A percentile compares a stretch with the other conserved stretches of the same genome.
Conservation (phyloP, 2,888 invertebrate species). For the Apeira syringaria region DNA sequence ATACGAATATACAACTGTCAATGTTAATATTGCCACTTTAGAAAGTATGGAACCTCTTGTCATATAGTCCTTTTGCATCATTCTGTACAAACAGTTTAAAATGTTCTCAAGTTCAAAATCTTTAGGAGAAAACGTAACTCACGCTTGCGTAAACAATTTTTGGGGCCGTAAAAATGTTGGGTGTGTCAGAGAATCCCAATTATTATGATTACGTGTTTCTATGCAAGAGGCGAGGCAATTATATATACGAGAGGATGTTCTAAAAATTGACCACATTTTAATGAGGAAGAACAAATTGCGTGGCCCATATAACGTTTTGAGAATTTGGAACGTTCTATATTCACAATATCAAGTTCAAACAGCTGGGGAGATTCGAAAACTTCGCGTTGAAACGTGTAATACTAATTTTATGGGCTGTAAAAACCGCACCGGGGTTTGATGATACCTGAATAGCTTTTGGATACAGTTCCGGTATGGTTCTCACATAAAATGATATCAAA, state of each 20-base stretch:
- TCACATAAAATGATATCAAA: too few species aligned
- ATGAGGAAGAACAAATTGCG: constrained; percentile 78
- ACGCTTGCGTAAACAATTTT: too few species aligned
- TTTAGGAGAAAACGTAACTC: too few species aligned
- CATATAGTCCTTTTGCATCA: too few species aligned
- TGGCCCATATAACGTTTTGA: constrained; percentile 49
- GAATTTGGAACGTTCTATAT: constrained; percentile 42
- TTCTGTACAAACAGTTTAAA: too few species aligned
- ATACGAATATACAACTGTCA: too few species aligned
- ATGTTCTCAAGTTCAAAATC: too few species aligned
- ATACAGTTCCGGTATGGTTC: too few species aligned
- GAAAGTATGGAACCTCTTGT: too few species aligned
- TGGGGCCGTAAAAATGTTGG: constrained; percentile 22
- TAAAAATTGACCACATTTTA: constrained; percentile 67
- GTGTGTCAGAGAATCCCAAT: constrained; percentile 34
- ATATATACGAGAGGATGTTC: constrained; percentile 68
- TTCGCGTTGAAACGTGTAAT: background rate
- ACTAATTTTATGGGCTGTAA: constrained; percentile 10
- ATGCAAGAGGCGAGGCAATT: constrained; percentile 55
- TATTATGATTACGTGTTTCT: constrained; percentile 42
- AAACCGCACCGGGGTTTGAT: background rate
- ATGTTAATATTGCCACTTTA: too few species aligned
- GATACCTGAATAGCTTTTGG: too few species aligned
- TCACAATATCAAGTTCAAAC: constrained; percentile 9
- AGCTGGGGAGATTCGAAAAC: constrained; percentile 12